phyloP scores from a whole-genome alignment of 1,140 invertebrate genomes.

The Calosoma granatense region DNA sequence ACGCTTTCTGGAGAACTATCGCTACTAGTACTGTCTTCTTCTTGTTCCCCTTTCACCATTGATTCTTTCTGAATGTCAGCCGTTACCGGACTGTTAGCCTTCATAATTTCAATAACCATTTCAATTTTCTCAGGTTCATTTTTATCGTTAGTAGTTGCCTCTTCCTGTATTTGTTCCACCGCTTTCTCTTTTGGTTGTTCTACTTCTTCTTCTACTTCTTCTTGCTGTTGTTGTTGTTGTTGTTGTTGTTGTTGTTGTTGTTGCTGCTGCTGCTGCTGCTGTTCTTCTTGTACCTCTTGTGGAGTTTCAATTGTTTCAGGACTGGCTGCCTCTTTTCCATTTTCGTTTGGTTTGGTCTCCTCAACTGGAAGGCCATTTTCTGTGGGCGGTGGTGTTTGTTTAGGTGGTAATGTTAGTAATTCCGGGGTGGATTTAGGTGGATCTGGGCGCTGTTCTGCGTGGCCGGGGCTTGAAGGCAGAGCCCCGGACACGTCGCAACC shows the following conservation, averaged over 20 bases:
- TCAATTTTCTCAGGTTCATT: too few relatives aligned
- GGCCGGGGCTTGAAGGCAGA: conserved; percentile 31
- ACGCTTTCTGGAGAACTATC: conserved; percentile 8
- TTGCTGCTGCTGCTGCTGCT: background rate
- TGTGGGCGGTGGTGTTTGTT: background rate
- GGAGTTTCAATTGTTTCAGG: background rate
- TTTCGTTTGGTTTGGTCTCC: background rate
- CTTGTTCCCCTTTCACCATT: conserved; percentile 14
- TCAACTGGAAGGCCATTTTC: background rate
- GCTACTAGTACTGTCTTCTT: conserved; percentile 12
- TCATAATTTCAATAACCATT: too few relatives aligned
- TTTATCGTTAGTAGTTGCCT: background rate
- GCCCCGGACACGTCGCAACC: conserved; percentile 23
- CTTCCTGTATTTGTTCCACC: background rate
- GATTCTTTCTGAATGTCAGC: too few relatives aligned
- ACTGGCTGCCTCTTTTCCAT: background rate
- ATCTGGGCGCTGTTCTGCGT: conserved; percentile 28
- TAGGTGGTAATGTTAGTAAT: background rate
- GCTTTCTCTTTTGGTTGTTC: background rate
- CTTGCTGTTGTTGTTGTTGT: background rate
- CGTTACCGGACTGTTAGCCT: conserved; percentile 14
- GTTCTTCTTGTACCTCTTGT: background rate
- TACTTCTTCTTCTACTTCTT: background rate
- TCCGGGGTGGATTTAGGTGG: conserved; percentile 8
- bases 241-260: background rate